Evolutionary conservation across 2,797 vertebrate genomes (phyloP).

Genomic region (Amblyraja radiata): DNA sequence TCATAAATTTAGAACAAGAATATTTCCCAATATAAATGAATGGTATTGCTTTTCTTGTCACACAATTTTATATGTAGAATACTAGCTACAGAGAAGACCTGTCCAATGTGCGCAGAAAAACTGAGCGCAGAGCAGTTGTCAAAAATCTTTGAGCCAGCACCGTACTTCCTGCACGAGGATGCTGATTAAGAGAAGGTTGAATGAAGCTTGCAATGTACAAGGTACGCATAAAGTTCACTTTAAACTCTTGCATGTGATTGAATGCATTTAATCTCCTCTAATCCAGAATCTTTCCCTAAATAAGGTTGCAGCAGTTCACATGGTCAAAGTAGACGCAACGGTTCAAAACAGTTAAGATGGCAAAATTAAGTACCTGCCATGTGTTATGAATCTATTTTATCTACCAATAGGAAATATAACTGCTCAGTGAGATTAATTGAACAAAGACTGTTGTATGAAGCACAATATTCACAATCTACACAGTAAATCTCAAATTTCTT

Average conservation of each 20-base stretch:
- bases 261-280: not conserved
- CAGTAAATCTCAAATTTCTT: not conserved
- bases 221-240: conserved; percentile 26
- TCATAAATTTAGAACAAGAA: not conserved
- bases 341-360: not conserved
- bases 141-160: conserved; percentile 68
- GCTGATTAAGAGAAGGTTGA: conserved; percentile 47
- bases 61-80: conserved; percentile 57
- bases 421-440: not conserved
- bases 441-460: not conserved
- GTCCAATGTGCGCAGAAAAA: conserved; percentile 88
- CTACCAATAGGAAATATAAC: not conserved
- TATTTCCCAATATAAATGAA: not conserved
- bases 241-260: not conserved
- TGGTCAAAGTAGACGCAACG: not conserved
- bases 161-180: conserved; percentile 66
- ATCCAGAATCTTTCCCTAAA: not conserved
- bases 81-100: conserved; percentile 70
- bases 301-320: too few species aligned
- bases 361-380: not conserved
- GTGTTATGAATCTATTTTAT: too few species aligned
- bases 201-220: not conserved
- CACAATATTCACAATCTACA: not conserved
- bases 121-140: conserved; percentile 62
- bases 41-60: not conserved